A percentile compares a stretch with the other conserved stretches of the same genome.
These are phyloP conservation scores for Pediacus dermestoides DNA, from an alignment of 2,888 invertebrate species.

Conservation along the genomic window DNA sequence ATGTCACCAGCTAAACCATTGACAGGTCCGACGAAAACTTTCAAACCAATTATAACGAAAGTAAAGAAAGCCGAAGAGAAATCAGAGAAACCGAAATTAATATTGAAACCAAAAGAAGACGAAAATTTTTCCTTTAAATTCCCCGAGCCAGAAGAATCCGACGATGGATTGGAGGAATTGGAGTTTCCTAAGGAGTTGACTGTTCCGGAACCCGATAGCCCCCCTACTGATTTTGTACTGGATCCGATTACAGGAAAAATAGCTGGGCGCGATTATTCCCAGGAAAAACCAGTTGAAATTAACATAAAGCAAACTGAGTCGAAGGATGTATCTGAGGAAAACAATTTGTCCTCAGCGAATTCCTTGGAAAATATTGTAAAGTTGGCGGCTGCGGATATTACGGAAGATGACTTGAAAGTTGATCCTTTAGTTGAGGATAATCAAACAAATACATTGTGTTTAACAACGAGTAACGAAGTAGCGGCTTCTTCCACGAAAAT, in stretches of 20 bases:
- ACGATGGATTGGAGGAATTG: slow-evolving; percentile 61
- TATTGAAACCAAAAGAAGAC: slow-evolving; percentile 18
- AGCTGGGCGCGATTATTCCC: slow-evolving; percentile 28
- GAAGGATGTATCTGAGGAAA: background rate
- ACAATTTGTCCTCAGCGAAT: slow-evolving; percentile 2
- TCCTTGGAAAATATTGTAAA: slow-evolving; percentile 44
- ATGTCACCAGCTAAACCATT: slow-evolving; percentile 24
- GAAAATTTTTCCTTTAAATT: slow-evolving; percentile 15
- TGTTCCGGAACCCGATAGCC: slow-evolving; percentile 59
- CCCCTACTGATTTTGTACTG: slow-evolving; percentile 65
- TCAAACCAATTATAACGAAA: slow-evolving; percentile 19
- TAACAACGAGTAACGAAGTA: too few species aligned
- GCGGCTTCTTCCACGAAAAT: too few species aligned
- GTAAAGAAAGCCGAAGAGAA: slow-evolving; percentile 24
- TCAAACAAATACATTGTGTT: too few species aligned
- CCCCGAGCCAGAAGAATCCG: slow-evolving; percentile 41
- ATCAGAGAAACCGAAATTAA: slow-evolving; percentile 22
- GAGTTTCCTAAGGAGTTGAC: slow-evolving; percentile 60
- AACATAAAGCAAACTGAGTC: slow-evolving; percentile 13
- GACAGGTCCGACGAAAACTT: slow-evolving; percentile 15
- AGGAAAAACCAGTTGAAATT: slow-evolving; percentile 24
- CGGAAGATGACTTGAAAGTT: slow-evolving; percentile 39
- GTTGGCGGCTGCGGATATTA: slow-evolving; percentile 44
- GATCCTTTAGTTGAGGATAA: slow-evolving; percentile 15
- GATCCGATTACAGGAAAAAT: slow-evolving; percentile 65